Evolutionary conservation across 1,140 invertebrate species (phyloP).

Genomic region (Theocolax elegans): DNA sequence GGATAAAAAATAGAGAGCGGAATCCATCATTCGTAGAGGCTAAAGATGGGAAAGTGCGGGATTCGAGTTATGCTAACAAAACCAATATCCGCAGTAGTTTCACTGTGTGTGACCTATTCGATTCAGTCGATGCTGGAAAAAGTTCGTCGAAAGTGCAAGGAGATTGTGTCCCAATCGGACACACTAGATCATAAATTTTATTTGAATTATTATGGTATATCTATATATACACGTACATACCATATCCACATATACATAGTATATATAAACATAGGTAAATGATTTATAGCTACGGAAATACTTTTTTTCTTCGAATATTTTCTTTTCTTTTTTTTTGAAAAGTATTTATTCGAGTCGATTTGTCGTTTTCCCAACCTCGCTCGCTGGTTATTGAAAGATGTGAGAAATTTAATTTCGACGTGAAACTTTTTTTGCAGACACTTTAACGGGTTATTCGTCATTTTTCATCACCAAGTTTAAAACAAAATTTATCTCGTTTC

Average conservation of each 20-base stretch:
- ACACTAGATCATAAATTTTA: constrained; percentile 2
- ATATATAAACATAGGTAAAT: background rate
- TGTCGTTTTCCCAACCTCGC: background rate
- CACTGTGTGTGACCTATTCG: too few relatives aligned
- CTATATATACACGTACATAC: background rate
- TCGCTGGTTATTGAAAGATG: too few relatives aligned
- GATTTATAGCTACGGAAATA: too few relatives aligned
- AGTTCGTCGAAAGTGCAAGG: background rate
- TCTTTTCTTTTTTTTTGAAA: too few relatives aligned
- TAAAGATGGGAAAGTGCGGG: constrained; percentile 7
- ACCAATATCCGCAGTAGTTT: constrained; percentile 48
- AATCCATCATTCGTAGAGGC: too few relatives aligned
- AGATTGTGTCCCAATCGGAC: background rate
- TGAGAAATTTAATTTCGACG: too few relatives aligned
- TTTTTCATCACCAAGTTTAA: too few relatives aligned
- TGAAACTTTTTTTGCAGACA: too few relatives aligned
- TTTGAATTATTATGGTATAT: constrained; percentile 12
- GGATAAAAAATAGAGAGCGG: too few relatives aligned
- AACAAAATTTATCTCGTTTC: too few relatives aligned
- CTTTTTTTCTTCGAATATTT: too few relatives aligned
- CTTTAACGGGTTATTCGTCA: too few relatives aligned
- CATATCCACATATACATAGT: background rate
- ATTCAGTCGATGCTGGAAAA: constrained; percentile 4
- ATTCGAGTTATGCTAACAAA: constrained; percentile 49
- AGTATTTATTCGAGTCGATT: background rate